These are phyloP conservation scores for Eidolon helvum DNA, from an alignment of 2,113 vertebrate species.

Conservation along the genomic window DNA sequence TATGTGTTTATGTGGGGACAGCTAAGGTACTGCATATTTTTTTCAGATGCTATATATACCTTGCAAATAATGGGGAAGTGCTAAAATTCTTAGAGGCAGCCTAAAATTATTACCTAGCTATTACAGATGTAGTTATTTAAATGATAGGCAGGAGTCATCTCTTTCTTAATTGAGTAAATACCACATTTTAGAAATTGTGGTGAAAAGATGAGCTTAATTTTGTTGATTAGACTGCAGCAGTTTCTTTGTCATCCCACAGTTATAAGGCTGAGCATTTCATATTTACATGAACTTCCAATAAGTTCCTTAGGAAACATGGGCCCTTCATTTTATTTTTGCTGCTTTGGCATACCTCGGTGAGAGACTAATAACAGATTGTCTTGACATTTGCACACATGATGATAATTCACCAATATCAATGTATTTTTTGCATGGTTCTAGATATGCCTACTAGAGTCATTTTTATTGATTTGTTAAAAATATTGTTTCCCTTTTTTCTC, in stretches of 20 bases:
- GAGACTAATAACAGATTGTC: not conserved
- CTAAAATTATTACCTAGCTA: not conserved
- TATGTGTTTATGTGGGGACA: not conserved
- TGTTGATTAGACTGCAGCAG: not conserved
- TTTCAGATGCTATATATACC: not conserved
- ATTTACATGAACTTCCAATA: not conserved
- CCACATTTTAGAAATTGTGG: not conserved
- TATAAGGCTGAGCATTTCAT: not conserved
- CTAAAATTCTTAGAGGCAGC: not conserved
- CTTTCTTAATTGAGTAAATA: not conserved
- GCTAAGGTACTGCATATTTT: not conserved
- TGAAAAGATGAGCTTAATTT: not conserved
- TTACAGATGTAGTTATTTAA: not conserved
- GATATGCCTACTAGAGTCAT: not conserved
- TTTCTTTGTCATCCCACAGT: not conserved
- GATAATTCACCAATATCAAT: not conserved
- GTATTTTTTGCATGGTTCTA: not conserved
- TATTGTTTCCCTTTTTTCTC: slow-evolving; percentile 49
- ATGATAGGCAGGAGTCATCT: not conserved
- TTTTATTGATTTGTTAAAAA: slow-evolving; percentile 25
- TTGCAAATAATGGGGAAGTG: not conserved
- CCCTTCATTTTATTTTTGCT: not conserved
- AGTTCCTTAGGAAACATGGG: not conserved
- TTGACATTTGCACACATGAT: not conserved
- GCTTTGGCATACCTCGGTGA: not conserved